phyloP scores from a whole-genome alignment of 2,797 vertebrate species.

The Ctenopoma multispine region DNA sequence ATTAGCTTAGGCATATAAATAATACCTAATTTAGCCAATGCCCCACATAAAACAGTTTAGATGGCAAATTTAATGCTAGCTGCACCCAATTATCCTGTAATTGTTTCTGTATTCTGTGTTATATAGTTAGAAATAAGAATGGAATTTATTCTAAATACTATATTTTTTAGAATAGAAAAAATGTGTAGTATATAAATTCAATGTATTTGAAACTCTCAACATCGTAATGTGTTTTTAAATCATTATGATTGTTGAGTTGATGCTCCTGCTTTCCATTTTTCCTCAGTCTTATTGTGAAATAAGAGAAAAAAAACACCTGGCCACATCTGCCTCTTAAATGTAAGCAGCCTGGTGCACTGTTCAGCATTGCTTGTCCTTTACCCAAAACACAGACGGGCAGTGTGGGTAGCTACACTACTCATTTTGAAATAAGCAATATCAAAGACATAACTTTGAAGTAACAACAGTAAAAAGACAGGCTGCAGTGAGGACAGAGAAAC shows the following conservation, averaged over 20 bases:
- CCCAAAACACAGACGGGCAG: slow-evolving; percentile 65
- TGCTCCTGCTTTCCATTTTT: not conserved
- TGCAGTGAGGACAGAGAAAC: slow-evolving; percentile 36
- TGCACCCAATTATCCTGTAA: slow-evolving; percentile 16
- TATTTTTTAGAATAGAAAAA: not conserved
- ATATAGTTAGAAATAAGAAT: slow-evolving; percentile 31
- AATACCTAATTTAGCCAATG: slow-evolving; percentile 47
- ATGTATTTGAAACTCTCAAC: not conserved
- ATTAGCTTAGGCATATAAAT: slow-evolving; percentile 47
- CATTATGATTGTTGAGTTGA: not conserved
- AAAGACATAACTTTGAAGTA: slow-evolving; percentile 66
- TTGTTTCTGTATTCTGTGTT: slow-evolving; percentile 34
- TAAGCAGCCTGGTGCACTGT: slow-evolving; percentile 62
- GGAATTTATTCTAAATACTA: slow-evolving; percentile 23
- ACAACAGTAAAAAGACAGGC: slow-evolving; percentile 61
- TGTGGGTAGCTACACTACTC: slow-evolving; percentile 66
- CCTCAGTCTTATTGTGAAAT: slow-evolving; percentile 6
- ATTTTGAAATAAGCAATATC: slow-evolving; percentile 74
- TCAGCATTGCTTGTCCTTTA: slow-evolving; percentile 54
- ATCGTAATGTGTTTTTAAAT: not conserved
- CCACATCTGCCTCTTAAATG: slow-evolving; percentile 28
- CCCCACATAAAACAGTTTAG: slow-evolving; percentile 43
- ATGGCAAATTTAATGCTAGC: slow-evolving; percentile 51
- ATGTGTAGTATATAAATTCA: not conserved
- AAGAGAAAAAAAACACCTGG: slow-evolving; percentile 23